Percentiles rank a stretch among this genome's conserved stretches.
phyloP scores from a whole-genome alignment of 2,113 vertebrate species.

The Phodopus roborovskii region DNA sequence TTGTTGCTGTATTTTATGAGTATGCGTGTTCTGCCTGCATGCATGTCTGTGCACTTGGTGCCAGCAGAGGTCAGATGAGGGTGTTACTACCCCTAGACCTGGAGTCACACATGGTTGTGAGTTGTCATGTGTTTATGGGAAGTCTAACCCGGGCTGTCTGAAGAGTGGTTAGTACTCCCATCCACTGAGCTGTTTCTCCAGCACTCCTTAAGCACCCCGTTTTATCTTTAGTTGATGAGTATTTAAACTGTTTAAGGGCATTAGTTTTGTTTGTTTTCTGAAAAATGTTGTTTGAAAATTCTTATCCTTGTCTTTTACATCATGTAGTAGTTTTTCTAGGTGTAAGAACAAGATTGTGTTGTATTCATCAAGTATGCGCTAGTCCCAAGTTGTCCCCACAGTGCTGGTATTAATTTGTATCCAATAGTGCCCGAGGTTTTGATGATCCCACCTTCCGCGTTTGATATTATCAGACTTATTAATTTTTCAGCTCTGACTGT shows the following conservation, averaged over 20 bases:
- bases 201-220: not conserved
- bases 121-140: not conserved
- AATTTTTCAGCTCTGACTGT: not conserved
- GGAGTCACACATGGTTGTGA: not conserved
- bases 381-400: not conserved
- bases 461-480: not conserved
- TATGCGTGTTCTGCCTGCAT: not conserved
- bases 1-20: not conserved
- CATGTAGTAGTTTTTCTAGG: not conserved
- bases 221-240: slow-evolving; percentile 17
- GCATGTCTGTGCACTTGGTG: not conserved
- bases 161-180: not conserved
- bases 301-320: slow-evolving; percentile 12
- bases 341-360: not conserved
- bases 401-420: not conserved
- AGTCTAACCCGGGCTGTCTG: not conserved
- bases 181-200: not conserved
- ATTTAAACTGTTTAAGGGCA: not conserved
- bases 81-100: not conserved
- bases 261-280: not conserved
- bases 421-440: not conserved
- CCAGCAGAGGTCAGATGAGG: not conserved
- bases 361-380: not conserved
- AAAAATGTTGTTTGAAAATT: not conserved
- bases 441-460: not conserved